Conservation (phyloP, 1,140 invertebrate genomes). For the Drosophila pallidifrons region DNA sequence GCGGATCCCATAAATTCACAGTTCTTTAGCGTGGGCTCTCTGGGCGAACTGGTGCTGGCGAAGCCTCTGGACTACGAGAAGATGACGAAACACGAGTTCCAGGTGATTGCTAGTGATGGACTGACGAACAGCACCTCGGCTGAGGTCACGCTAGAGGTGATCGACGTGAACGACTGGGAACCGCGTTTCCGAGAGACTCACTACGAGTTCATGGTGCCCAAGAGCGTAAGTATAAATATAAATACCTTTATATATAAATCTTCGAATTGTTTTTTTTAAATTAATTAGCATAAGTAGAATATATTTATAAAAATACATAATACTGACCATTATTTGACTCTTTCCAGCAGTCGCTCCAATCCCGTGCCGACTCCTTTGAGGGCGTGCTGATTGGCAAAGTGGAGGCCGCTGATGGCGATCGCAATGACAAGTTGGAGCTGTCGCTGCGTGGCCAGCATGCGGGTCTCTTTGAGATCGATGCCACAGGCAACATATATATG, state of each 20-base stretch:
- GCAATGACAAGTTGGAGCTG: conserved; percentile 89
- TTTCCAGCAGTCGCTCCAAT: conserved; percentile 69
- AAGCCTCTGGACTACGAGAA: conserved; percentile 93
- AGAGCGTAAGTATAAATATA: conserved; percentile 67
- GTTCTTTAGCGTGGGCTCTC: conserved; percentile 89
- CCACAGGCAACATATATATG: conserved; percentile 86
- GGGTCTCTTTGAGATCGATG: conserved; percentile 86
- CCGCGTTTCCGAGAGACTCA: conserved; percentile 94
- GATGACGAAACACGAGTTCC: conserved; percentile 89
- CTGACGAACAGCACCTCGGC: conserved; percentile 85
- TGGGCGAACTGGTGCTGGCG: conserved; percentile 92
- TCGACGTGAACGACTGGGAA: conserved; percentile 97
- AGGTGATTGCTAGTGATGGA: conserved; percentile 94
- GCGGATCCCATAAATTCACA: conserved; percentile 78
- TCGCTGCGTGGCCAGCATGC: conserved; percentile 90
- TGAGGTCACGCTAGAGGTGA: conserved; percentile 91
- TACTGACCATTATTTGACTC: no score
- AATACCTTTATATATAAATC: no score
- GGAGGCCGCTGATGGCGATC: conserved; percentile 92
- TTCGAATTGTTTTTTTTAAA: no score
- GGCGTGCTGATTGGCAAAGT: conserved; percentile 87
- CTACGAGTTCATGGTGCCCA: conserved; percentile 90
- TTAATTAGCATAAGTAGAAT: no score
- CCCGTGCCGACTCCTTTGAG: conserved; percentile 74
- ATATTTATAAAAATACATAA: no score